Percentiles rank a stretch among this genome's conserved stretches.
These are phyloP conservation scores for Xenus cinereus DNA, from an alignment of 2,113 vertebrate genomes.

Conservation along the genomic window DNA sequence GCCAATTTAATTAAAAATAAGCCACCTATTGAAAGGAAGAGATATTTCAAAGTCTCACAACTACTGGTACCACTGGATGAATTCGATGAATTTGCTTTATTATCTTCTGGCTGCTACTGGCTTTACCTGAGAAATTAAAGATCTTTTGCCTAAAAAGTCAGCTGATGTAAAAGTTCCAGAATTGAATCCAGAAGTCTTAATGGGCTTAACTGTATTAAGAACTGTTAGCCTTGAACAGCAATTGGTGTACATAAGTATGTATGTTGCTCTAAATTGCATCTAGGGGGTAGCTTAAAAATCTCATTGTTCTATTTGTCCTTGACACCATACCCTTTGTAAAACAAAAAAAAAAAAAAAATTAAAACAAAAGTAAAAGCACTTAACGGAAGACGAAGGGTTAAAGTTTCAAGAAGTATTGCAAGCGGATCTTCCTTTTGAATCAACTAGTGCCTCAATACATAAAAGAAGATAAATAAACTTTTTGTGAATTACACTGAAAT, in stretches of 20 bases:
- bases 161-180: background rate
- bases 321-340: background rate
- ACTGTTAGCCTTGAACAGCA: background rate
- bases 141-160: background rate
- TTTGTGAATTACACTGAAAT: background rate
- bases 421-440: background rate
- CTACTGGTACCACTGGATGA: background rate
- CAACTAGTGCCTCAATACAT: background rate
- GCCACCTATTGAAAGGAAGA: conserved; percentile 39
- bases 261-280: background rate
- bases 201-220: background rate
- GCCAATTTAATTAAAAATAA: conserved; percentile 76
- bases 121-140: conserved; percentile 15
- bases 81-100: background rate
- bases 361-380: background rate
- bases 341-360: background rate
- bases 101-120: background rate
- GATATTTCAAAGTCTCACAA: conserved; percentile 35
- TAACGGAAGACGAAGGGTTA: background rate
- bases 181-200: background rate
- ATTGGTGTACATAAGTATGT: background rate
- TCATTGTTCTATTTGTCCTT: background rate
- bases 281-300: background rate
- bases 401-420: background rate
- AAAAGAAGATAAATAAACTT: background rate